These are phyloP conservation scores for Melanostigma gelatinosum DNA, from an alignment of 2,113 vertebrate species.

Conservation along the genomic window DNA sequence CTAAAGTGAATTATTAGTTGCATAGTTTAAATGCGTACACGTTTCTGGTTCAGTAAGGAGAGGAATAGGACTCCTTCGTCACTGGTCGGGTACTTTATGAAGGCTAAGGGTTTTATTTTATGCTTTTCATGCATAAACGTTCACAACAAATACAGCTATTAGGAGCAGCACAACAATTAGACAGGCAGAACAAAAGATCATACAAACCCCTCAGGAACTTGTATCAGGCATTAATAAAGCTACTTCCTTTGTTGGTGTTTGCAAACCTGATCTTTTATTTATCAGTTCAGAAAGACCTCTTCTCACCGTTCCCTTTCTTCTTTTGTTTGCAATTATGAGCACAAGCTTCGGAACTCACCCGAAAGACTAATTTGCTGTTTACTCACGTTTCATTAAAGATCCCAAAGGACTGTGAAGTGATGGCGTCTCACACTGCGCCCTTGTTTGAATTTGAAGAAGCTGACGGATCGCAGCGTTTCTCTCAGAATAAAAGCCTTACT, in stretches of 20 bases:
- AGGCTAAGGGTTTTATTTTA: neutral
- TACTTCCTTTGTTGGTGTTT: conserved; percentile 35
- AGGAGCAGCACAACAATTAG: conserved; percentile 7
- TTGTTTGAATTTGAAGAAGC: conserved; percentile 44
- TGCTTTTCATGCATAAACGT: neutral
- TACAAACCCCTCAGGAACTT: conserved; percentile 35
- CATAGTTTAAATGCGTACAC: neutral
- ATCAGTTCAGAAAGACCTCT: conserved; percentile 34
- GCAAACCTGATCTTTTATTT: conserved; percentile 58
- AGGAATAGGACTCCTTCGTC: neutral
- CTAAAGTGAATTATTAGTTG: neutral
- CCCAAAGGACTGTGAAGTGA: conserved; percentile 28
- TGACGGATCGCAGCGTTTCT: conserved; percentile 31
- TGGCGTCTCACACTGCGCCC: conserved; percentile 36
- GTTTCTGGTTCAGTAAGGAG: neutral
- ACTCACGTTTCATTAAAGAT: conserved; percentile 56
- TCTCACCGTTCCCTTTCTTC: conserved; percentile 26
- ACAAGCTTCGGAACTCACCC: conserved; percentile 32
- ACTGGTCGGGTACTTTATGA: neutral
- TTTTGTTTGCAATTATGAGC: conserved; percentile 40
- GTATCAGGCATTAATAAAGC: neutral
- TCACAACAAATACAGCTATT: neutral
- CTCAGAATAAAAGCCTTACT: conserved; percentile 67
- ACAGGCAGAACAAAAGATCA: conserved; percentile 24
- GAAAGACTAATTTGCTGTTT: conserved; percentile 45